These are phyloP conservation scores for Tinea semifulvella DNA, from an alignment of 2,888 invertebrate species.

Conservation along the genomic window DNA sequence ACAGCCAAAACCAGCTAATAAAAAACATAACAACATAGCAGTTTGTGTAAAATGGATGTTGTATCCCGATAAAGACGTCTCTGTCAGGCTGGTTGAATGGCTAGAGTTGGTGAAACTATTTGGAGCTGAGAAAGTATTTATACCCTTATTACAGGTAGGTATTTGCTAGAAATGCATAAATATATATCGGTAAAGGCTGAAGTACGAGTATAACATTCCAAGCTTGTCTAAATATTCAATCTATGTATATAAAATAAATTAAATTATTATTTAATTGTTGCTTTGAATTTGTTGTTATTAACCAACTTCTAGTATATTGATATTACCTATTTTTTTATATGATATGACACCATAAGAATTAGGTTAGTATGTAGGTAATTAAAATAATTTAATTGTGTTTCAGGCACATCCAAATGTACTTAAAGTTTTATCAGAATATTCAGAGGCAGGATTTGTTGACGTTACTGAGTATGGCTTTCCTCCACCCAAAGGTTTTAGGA, in stretches of 20 bases:
- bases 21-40: neutral
- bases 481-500: neutral
- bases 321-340: too few species aligned
- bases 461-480: slow-evolving; percentile 3
- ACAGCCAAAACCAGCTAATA: neutral
- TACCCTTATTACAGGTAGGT: neutral
- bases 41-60: slow-evolving; percentile 1
- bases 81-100: neutral
- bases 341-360: too few species aligned
- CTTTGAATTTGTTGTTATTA: too few species aligned
- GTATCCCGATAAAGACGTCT: neutral
- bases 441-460: neutral
- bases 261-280: too few species aligned
- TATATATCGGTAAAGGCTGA: too few species aligned
- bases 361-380: too few species aligned
- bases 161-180: too few species aligned
- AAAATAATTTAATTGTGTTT: neutral
- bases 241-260: too few species aligned
- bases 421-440: neutral
- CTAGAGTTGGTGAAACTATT: slow-evolving; percentile 1
- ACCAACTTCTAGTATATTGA: too few species aligned
- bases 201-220: too few species aligned
- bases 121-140: slow-evolving; percentile 3
- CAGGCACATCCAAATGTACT: slow-evolving; percentile 7
- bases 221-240: too few species aligned